Evolutionary conservation across 1,140 invertebrate genomes (phyloP).

Genomic region (Brachionus manjavacas): DNA sequence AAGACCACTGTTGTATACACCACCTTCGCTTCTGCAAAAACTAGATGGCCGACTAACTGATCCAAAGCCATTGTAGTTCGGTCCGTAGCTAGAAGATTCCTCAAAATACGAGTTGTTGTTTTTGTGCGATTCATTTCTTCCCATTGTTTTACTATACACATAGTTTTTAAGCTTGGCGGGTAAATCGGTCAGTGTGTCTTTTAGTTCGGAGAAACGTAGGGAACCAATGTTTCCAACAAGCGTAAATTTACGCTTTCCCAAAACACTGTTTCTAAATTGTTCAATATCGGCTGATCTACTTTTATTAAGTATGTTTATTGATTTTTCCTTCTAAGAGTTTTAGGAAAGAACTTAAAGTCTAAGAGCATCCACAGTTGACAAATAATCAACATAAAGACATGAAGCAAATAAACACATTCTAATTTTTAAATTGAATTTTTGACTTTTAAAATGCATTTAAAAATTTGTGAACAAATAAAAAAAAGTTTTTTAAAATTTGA

Average conservation of each 20-base stretch:
- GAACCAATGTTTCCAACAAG: constrained; percentile 9
- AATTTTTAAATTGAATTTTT: too few relatives aligned
- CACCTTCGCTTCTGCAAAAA: background rate
- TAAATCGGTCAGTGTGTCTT: constrained; percentile 7
- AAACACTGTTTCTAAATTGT: constrained; percentile 16
- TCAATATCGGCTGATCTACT: constrained; percentile 5
- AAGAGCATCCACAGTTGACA: background rate
- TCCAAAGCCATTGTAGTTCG: constrained; percentile 23
- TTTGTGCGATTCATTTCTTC: background rate
- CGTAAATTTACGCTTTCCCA: constrained; percentile 14
- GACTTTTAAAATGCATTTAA: too few relatives aligned
- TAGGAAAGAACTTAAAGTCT: background rate
- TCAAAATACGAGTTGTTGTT: background rate
- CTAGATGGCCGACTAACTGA: background rate
- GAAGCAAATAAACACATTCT: too few relatives aligned
- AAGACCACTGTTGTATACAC: constrained; percentile 5
- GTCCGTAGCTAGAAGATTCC: background rate
- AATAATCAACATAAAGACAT: background rate
- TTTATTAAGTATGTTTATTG: background rate
- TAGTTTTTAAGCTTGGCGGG: constrained; percentile 19
- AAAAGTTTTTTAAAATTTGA: too few relatives aligned
- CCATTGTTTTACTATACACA: background rate
- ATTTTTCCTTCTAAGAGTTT: background rate
- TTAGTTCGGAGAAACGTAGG: constrained; percentile 10
- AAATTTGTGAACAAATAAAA: too few relatives aligned